Evolutionary conservation across 2,797 vertebrate species (phyloP).

Genomic region (Podargus strigoides): DNA sequence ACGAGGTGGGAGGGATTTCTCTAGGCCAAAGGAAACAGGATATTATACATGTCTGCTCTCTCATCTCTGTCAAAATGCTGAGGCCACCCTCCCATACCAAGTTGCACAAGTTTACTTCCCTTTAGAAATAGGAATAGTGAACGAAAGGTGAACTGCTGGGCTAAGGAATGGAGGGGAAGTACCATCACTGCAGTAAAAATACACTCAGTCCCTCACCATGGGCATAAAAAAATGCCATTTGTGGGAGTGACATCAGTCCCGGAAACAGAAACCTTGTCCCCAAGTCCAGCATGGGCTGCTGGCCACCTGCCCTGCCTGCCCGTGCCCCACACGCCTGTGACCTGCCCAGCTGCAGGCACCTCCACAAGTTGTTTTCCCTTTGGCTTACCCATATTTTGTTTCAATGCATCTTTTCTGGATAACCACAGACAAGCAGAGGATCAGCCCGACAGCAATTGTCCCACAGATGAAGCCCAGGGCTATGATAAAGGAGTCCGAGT

Average conservation of each 20-base stretch:
- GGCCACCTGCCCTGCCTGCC: background rate
- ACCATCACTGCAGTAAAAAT: background rate
- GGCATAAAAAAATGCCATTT: background rate
- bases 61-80: background rate
- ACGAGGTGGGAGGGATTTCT: background rate
- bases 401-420: constrained; percentile 76
- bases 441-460: constrained; percentile 75
- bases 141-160: constrained; percentile 8
- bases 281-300: fast-evolving
- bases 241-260: background rate
- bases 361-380: background rate
- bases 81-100: background rate
- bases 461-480: constrained; percentile 81
- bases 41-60: background rate
- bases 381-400: constrained; percentile 82
- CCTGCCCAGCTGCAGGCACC: background rate
- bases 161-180: background rate
- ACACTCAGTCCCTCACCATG: background rate
- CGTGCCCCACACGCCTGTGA: fast-evolving
- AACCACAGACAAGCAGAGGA: constrained; percentile 78
- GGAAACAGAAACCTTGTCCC: background rate
- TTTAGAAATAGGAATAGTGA: background rate
- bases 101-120: constrained; percentile 24
- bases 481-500: constrained; percentile 71
- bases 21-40: background rate